Conservation (phyloP, 2,888 invertebrate species). For the Spodoptera picta region DNA sequence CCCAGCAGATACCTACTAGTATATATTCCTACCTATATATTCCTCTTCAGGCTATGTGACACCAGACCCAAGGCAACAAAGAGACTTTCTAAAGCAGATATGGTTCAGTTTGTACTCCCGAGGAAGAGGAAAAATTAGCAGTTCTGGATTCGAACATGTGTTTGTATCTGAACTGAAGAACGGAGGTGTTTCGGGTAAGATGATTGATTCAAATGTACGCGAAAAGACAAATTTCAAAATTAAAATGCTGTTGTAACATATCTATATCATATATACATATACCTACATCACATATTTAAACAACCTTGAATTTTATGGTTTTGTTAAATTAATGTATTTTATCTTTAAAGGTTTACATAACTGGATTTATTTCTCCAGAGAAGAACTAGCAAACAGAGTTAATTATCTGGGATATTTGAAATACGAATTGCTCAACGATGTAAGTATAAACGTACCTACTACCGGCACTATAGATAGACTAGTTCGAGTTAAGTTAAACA, state of each 20-base stretch:
- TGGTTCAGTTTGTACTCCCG: constrained; percentile 96
- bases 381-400: constrained; percentile 91
- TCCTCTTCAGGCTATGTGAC: constrained; percentile 86
- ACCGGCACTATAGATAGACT: too few species aligned
- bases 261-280: too few species aligned
- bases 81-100: constrained; percentile 91
- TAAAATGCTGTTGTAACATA: too few species aligned
- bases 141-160: constrained; percentile 97
- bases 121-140: constrained; percentile 93
- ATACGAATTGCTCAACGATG: constrained; percentile 91
- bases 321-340: background rate
- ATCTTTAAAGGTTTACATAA: constrained; percentile 93
- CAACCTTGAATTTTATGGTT: too few species aligned
- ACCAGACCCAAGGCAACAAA: constrained; percentile 91
- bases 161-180: constrained; percentile 96
- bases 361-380: constrained; percentile 95
- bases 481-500: background rate
- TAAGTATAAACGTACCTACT: constrained; percentile 76
- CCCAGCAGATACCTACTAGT: background rate
- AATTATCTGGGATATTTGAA: constrained; percentile 95
- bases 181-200: constrained; percentile 90
- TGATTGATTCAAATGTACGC: background rate
- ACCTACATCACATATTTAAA: too few species aligned
- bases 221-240: too few species aligned
- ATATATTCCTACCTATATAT: too few species aligned